phyloP scores from a whole-genome alignment of 2,797 vertebrate species.

The Karalla daura region DNA sequence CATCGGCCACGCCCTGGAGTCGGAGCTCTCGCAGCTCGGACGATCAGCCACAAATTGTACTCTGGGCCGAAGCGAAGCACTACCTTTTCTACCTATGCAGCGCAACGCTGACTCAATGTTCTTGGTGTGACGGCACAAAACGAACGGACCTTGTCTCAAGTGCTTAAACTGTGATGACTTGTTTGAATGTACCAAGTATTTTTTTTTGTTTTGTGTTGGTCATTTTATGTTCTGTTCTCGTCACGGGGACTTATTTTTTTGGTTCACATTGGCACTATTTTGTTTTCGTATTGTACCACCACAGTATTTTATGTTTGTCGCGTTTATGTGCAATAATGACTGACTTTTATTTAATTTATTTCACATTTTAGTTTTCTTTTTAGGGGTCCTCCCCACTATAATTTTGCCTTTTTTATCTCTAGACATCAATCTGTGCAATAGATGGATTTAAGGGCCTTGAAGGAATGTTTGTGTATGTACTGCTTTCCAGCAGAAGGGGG shows the following conservation, averaged over 20 bases:
- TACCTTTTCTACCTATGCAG: slow-evolving; percentile 82
- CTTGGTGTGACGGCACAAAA: slow-evolving; percentile 76
- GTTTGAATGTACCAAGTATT: slow-evolving; percentile 81
- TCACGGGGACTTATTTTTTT: slow-evolving; percentile 59
- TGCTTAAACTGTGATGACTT: slow-evolving; percentile 82
- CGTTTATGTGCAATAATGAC: slow-evolving; percentile 74
- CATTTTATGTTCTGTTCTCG: slow-evolving; percentile 48
- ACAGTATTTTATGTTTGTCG: slow-evolving; percentile 72
- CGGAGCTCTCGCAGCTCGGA: slow-evolving; percentile 56
- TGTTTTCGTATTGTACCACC: slow-evolving; percentile 59
- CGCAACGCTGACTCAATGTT: slow-evolving; percentile 72
- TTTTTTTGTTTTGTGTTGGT: slow-evolving; percentile 84
- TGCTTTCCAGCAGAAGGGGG: slow-evolving; percentile 60
- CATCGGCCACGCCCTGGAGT: slow-evolving; percentile 25
- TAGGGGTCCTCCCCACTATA: slow-evolving; percentile 31
- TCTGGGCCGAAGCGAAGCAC: slow-evolving; percentile 69
- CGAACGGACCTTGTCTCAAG: slow-evolving; percentile 67
- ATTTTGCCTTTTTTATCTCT: slow-evolving; percentile 27
- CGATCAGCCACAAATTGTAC: slow-evolving; percentile 48
- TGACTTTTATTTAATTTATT: slow-evolving; percentile 81
- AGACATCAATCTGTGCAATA: slow-evolving; percentile 76
- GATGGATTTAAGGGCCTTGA: slow-evolving; percentile 73
- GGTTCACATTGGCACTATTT: slow-evolving; percentile 67
- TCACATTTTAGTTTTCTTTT: slow-evolving; percentile 70
- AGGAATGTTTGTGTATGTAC: slow-evolving; percentile 31